These are phyloP conservation scores for Polypterus senegalus DNA, from an alignment of 2,113 vertebrate species.

Conservation along the genomic window DNA sequence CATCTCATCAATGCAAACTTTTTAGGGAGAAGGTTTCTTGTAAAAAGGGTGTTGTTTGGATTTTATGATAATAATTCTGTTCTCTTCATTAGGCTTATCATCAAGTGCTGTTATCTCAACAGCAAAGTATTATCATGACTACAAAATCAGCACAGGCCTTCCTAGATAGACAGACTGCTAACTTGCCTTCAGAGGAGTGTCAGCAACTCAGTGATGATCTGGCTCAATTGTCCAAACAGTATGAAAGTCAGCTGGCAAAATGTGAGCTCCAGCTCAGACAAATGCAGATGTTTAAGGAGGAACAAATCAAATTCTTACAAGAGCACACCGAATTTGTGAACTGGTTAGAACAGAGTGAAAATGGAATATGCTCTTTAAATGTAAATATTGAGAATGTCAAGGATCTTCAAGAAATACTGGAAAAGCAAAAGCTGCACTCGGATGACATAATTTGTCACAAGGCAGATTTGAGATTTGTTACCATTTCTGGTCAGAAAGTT, in stretches of 20 bases:
- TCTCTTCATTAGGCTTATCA: conserved; percentile 50
- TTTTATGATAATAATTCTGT: neutral
- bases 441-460: conserved; percentile 96
- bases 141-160: conserved; percentile 69
- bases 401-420: conserved; percentile 45
- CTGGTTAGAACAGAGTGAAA: conserved; percentile 77
- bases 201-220: conserved; percentile 51
- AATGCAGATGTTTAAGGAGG: conserved; percentile 64
- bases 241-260: conserved; percentile 46
- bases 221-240: conserved; percentile 56
- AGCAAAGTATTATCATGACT: conserved; percentile 72
- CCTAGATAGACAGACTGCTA: conserved; percentile 64
- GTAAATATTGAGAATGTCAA: conserved; percentile 43
- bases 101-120: conserved; percentile 77
- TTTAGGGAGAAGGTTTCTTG: neutral
- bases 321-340: conserved; percentile 64
- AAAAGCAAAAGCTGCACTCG: conserved; percentile 61
- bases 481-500: conserved; percentile 90
- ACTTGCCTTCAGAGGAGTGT: conserved; percentile 56
- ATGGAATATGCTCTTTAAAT: conserved; percentile 55
- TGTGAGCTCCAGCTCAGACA: conserved; percentile 66
- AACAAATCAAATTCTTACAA: conserved; percentile 76
- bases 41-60: neutral
- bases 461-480: conserved; percentile 85
- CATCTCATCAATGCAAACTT: too few relatives aligned